phyloP scores from a whole-genome alignment of 2,113 vertebrate species.

The Hemibates koningsi region DNA sequence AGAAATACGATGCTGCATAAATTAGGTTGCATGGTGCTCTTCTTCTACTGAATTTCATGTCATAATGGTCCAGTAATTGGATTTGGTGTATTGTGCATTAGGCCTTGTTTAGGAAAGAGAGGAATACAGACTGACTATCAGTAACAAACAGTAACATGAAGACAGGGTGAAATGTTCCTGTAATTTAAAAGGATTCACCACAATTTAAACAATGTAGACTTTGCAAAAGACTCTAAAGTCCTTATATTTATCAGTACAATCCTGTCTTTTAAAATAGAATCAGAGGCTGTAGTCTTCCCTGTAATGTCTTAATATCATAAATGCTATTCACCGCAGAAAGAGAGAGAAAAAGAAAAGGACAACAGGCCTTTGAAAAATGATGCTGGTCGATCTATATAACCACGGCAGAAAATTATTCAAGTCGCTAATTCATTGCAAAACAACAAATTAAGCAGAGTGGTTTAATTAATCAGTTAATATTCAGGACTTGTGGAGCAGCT shows the following conservation, averaged over 20 bases:
- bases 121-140: constrained; percentile 33
- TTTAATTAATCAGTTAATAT: constrained; percentile 12
- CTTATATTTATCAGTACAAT: not conserved
- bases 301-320: not conserved
- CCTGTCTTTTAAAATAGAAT: not conserved
- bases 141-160: constrained; percentile 5
- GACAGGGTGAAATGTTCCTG: not conserved
- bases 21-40: constrained; percentile 49
- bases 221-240: not conserved
- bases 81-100: constrained; percentile 65
- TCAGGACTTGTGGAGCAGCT: not conserved
- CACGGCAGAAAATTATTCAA: not conserved
- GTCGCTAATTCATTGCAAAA: not conserved
- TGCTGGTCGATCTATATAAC: not conserved
- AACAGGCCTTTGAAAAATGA: not conserved
- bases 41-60: constrained; percentile 57
- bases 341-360: not conserved
- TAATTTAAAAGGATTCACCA: not conserved
- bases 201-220: not conserved
- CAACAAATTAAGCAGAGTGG: not conserved
- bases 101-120: constrained; percentile 49
- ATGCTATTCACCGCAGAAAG: not conserved
- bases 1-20: constrained; percentile 69
- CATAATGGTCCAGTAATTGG: constrained; percentile 68
- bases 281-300: not conserved